Evolutionary conservation across 2,113 vertebrate species (phyloP).

Genomic region (Tragelaphus buxtoni): DNA sequence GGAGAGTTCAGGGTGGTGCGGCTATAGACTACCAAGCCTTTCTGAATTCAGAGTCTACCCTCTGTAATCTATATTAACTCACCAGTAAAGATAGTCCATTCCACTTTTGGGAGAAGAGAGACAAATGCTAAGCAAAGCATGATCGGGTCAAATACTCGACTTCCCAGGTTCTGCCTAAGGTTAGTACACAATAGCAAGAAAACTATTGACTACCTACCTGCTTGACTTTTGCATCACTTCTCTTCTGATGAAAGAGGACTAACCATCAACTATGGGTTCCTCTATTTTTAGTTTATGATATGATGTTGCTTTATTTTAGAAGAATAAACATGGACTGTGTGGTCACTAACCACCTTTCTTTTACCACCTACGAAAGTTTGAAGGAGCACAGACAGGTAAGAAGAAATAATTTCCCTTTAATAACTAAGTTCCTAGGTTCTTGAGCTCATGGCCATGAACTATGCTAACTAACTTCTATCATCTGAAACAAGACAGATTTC

Average conservation of each 20-base stretch:
- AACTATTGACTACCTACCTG: fast-evolving
- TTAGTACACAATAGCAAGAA: background rate
- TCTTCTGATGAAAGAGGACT: background rate
- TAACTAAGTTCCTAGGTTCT: background rate
- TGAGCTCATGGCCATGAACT: background rate
- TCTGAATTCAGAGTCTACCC: background rate
- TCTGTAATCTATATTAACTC: background rate
- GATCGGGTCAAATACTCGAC: background rate
- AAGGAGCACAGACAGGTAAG: background rate
- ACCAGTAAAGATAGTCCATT: background rate
- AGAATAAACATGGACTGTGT: background rate
- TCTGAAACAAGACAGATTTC: background rate
- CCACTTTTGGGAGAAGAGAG: background rate
- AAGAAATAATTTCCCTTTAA: background rate
- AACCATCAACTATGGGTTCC: background rate
- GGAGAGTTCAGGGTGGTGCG: fast-evolving
- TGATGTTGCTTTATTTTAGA: background rate
- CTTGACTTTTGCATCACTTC: background rate
- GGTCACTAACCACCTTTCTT: background rate
- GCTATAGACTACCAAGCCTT: background rate
- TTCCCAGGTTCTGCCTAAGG: background rate
- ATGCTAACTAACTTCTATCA: background rate
- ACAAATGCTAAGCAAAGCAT: background rate
- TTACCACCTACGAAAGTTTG: background rate
- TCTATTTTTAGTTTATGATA: background rate